These are phyloP conservation scores for Columba livia DNA, from an alignment of 2,113 vertebrate species.

Conservation along the genomic window DNA sequence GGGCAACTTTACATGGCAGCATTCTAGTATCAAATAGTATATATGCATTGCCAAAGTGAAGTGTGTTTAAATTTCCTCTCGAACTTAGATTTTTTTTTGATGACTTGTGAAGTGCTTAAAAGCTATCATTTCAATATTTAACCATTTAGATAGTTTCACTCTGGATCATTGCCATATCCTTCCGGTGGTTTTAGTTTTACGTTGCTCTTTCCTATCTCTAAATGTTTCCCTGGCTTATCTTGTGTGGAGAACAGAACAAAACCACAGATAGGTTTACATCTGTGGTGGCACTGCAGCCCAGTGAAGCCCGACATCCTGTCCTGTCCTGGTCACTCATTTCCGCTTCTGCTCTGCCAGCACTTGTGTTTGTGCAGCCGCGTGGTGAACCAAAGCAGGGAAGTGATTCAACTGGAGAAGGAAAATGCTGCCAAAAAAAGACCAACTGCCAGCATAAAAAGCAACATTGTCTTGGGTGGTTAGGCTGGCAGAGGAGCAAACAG, in stretches of 20 bases:
- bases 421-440: neutral
- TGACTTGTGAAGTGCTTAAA: neutral
- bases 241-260: neutral
- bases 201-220: neutral
- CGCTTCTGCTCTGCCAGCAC: neutral
- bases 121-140: neutral
- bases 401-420: neutral
- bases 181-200: neutral
- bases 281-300: neutral
- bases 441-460: neutral
- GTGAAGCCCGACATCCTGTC: neutral
- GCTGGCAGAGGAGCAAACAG: neutral
- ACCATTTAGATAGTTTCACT: neutral
- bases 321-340: neutral
- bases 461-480: neutral
- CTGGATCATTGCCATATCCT: fast-evolving
- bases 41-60: neutral
- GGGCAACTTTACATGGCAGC: neutral
- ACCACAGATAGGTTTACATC: neutral
- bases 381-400: neutral
- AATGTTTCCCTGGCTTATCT: neutral
- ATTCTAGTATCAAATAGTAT: neutral
- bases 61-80: neutral
- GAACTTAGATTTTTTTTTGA: neutral
- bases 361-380: neutral